Base-by-base conservation (phyloP, 2,113 vertebrate genomes). In the Myrmecobius fasciatus region DNA sequence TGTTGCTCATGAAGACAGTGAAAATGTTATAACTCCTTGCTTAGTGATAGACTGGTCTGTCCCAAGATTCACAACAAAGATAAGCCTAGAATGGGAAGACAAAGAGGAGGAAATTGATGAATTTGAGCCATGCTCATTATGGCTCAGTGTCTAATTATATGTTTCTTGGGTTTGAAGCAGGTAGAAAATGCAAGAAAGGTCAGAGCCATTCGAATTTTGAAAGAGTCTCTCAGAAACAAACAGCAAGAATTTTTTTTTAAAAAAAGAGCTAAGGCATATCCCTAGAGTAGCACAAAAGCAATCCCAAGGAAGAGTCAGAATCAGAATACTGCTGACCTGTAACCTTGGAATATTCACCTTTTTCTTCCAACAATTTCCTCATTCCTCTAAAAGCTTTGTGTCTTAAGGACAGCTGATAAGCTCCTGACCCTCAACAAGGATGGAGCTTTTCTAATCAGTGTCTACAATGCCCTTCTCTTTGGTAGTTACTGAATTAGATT, bases 1-100 rank as follows among this genome's bases (percentile, higher is more conserved):
- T 89, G 46, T 89, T 95, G 93, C 91, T 93, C 89, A 52, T 1
- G 25, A 90, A 26, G 67, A 83, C 90, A 92, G 91, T 97, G 96
- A 97, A 96, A 53, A 96, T 88, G 96, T 98, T 94, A 92, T 26
- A 83, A 14, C 53, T 52, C 89, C 93, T 89, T 89, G 54, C 25
- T 93, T 89, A 90, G 89, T 92, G 54, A 89, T 92, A 52, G 52
- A 0, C 91, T 96, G 54, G 48, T 0, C 92, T 93, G 89, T 92
- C 47, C 88, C 93, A 96, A 94, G 46, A 89, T 52, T 96, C 90
- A 20, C 17, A 0, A 0, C 46, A 49, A 25, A 96, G 31, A 53
- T 52, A 47, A 26, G n/a, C 53, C 46, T n/a, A 53, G 92, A 95
- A 75, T 91, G 2, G 36, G 47, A 60, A 25, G 91, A 91, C 89